Evolutionary conservation across 2,113 vertebrate genomes (phyloP).

Genomic region (Halcyon malimbica): DNA sequence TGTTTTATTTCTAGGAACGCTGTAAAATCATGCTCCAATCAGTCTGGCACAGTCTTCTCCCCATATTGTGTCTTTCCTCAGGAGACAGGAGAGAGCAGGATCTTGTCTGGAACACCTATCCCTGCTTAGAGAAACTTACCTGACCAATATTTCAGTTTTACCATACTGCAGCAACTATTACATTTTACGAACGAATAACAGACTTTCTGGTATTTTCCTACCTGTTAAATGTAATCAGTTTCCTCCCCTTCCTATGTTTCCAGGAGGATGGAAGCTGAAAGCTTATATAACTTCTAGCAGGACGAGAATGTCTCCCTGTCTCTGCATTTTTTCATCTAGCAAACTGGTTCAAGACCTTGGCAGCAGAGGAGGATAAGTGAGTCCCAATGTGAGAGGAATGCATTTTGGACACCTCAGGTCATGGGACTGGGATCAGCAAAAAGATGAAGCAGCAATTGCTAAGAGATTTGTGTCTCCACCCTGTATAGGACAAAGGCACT

Average conservation of each 20-base stretch:
- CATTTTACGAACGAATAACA: neutral
- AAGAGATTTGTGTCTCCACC: neutral
- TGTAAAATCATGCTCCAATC: neutral
- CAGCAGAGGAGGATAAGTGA: neutral
- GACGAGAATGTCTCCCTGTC: neutral
- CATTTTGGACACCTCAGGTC: neutral
- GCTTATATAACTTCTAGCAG: neutral
- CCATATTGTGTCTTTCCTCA: neutral
- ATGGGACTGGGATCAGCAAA: neutral
- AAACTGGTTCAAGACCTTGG: neutral
- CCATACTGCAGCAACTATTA: neutral
- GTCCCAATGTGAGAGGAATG: neutral
- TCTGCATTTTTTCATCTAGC: neutral
- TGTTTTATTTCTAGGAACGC: neutral
- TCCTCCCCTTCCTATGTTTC: neutral
- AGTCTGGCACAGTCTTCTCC: neutral
- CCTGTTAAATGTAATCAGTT: neutral
- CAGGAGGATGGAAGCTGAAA: neutral
- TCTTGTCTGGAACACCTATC: neutral
- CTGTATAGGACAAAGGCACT: neutral
- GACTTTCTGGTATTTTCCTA: neutral
- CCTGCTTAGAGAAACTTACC: neutral
- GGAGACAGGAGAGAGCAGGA: neutral
- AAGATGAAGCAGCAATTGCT: neutral
- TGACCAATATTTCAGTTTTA: neutral